These are phyloP conservation scores for Coenonympha arcania DNA, from an alignment of 2,888 invertebrate species.

Conservation along the genomic window DNA sequence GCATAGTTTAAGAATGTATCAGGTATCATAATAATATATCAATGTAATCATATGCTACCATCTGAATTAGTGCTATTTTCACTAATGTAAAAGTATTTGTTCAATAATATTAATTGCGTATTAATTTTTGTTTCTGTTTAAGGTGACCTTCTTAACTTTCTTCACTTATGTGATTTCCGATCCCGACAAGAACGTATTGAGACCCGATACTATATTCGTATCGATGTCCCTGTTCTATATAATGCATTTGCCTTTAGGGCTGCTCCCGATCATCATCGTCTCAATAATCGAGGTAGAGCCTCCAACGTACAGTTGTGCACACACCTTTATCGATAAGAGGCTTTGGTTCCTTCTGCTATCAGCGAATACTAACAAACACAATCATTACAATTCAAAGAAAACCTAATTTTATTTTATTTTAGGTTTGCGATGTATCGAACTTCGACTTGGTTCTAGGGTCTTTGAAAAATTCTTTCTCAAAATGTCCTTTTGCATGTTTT, in stretches of 20 bases:
- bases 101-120: too few species aligned
- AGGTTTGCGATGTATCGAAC: conserved; percentile 26
- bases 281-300: conserved; percentile 79
- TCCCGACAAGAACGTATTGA: conserved; percentile 80
- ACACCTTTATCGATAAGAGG: conserved; percentile 36
- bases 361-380: conserved; percentile 21
- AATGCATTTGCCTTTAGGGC: conserved; percentile 87
- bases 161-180: conserved; percentile 83
- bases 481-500: too few species aligned
- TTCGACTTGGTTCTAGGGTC: too few species aligned
- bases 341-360: conserved; percentile 46
- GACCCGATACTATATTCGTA: conserved; percentile 88
- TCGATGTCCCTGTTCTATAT: conserved; percentile 90
- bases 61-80: too few species aligned
- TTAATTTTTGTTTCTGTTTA: conserved; percentile 41
- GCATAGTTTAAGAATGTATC: too few species aligned
- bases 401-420: too few species aligned
- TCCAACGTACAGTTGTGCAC: conserved; percentile 12
- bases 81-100: too few species aligned
- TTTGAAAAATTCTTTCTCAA: too few species aligned
- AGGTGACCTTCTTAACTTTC: conserved; percentile 90
- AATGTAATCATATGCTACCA: too few species aligned
- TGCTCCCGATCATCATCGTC: conserved; percentile 84
- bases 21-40: too few species aligned
- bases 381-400: conserved; percentile 9